phyloP scores from a whole-genome alignment of 2,113 vertebrate species.

The Synodontis membranacea region DNA sequence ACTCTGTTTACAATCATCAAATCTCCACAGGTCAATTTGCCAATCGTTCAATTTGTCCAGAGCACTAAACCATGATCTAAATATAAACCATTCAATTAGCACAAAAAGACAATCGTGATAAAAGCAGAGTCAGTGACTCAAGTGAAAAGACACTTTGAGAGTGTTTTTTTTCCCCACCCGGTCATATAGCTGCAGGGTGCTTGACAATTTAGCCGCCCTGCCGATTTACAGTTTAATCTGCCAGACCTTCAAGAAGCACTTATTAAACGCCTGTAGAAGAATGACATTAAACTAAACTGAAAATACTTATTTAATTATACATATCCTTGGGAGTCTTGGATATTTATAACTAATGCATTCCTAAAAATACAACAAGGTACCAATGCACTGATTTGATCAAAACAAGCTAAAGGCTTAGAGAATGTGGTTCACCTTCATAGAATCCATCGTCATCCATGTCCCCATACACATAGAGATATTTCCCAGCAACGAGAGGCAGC shows the following conservation, averaged over 20 bases:
- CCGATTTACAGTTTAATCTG: slow-evolving; percentile 23
- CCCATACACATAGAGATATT: slow-evolving; percentile 96
- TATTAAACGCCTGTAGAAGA: slow-evolving; percentile 3
- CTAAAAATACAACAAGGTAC: not conserved
- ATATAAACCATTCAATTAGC: slow-evolving; percentile 47
- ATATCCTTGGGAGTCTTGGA: not conserved
- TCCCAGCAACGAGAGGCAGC: slow-evolving; percentile 94
- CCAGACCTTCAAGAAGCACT: slow-evolving; percentile 2
- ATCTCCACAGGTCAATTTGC: not conserved
- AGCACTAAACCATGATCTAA: slow-evolving; percentile 39
- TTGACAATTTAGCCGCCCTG: slow-evolving; percentile 37
- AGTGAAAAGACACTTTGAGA: slow-evolving; percentile 36
- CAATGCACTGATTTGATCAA: not conserved
- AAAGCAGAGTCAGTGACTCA: slow-evolving; percentile 47
- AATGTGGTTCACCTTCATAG: slow-evolving; percentile 83
- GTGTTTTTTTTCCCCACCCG: not conserved
- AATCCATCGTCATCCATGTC: slow-evolving; percentile 98
- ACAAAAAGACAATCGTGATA: slow-evolving; percentile 28
- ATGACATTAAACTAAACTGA: slow-evolving; percentile 52
- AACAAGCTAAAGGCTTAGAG: not conserved
- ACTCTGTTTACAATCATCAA: not conserved
- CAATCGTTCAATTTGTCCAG: no score
- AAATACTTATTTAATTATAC: slow-evolving; percentile 11
- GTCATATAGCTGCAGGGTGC: slow-evolving; percentile 34
- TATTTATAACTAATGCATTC: not conserved